These are phyloP conservation scores for Petrocephalus microphthalmus DNA, from an alignment of 2,113 vertebrate genomes.

Conservation along the genomic window DNA sequence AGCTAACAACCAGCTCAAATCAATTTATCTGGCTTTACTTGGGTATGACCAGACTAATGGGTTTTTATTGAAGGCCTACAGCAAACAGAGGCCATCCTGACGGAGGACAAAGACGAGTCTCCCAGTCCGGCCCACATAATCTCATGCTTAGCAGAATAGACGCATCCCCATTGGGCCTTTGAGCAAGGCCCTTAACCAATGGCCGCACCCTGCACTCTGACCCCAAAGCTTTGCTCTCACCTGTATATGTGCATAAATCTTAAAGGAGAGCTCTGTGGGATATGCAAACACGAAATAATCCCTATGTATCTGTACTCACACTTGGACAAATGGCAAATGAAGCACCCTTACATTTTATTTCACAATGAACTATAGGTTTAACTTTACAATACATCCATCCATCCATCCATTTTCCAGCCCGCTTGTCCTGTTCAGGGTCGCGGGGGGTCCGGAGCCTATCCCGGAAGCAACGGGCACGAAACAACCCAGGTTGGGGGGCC, in stretches of 20 bases:
- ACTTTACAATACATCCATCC: no score
- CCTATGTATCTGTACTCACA: not conserved
- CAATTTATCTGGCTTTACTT: not conserved
- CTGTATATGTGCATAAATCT: not conserved
- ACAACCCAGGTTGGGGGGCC: no score
- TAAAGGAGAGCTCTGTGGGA: not conserved
- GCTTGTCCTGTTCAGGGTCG: no score
- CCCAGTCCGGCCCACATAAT: not conserved
- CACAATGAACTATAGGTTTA: not conserved
- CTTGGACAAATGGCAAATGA: not conserved
- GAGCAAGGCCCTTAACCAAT: not conserved
- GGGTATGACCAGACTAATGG: not conserved
- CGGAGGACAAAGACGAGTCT: not conserved
- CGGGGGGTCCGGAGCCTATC: no score
- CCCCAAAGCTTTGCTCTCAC: not conserved
- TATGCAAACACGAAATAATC: not conserved
- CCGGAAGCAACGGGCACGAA: no score
- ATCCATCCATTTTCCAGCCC: no score
- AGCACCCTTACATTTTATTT: not conserved
- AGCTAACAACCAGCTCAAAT: not conserved
- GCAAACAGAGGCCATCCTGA: not conserved
- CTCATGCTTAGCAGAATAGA: not conserved
- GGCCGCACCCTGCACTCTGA: not conserved
- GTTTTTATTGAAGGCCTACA: not conserved
- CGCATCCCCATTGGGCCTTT: not conserved